These are phyloP conservation scores for Bothrops jararaca DNA, from an alignment of 2,113 vertebrate genomes.

Conservation along the genomic window DNA sequence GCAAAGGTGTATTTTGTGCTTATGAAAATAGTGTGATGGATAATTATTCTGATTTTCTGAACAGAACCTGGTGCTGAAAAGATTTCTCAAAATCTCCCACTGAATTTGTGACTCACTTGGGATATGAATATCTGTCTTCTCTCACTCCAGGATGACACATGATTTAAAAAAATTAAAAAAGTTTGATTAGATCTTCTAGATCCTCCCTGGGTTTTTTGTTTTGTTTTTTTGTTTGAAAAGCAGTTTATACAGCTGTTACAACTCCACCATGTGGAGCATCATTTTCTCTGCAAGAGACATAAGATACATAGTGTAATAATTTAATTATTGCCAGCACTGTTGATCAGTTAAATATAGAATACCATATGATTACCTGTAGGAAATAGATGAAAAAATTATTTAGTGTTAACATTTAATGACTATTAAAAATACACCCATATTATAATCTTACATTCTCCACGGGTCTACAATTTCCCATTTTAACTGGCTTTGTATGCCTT, in stretches of 20 bases:
- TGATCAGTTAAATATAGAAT: slow-evolving; percentile 36
- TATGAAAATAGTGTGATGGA: neutral
- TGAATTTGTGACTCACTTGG: neutral
- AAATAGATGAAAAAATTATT: slow-evolving; percentile 59
- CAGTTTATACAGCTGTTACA: neutral
- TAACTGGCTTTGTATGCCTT: slow-evolving; percentile 63
- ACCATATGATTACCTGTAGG: slow-evolving; percentile 45
- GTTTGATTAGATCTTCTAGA: neutral
- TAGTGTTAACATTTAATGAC: slow-evolving; percentile 46
- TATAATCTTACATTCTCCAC: slow-evolving; percentile 56
- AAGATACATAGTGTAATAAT: neutral
- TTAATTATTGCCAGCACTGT: neutral
- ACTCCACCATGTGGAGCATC: neutral
- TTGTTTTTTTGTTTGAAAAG: neutral
- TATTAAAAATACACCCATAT: slow-evolving; percentile 63
- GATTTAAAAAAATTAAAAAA: neutral
- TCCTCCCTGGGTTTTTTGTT: neutral
- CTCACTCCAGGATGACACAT: neutral
- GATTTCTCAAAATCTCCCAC: neutral
- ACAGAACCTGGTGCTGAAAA: neutral
- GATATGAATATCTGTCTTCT: neutral
- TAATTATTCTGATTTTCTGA: neutral
- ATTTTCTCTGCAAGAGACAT: slow-evolving; percentile 3
- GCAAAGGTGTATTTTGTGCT: neutral
- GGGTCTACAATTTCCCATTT: slow-evolving; percentile 54